Percentiles rank a stretch among this genome's conserved stretches.
phyloP scores from a whole-genome alignment of 2,888 invertebrate species.

The Cephus rjabovi region DNA sequence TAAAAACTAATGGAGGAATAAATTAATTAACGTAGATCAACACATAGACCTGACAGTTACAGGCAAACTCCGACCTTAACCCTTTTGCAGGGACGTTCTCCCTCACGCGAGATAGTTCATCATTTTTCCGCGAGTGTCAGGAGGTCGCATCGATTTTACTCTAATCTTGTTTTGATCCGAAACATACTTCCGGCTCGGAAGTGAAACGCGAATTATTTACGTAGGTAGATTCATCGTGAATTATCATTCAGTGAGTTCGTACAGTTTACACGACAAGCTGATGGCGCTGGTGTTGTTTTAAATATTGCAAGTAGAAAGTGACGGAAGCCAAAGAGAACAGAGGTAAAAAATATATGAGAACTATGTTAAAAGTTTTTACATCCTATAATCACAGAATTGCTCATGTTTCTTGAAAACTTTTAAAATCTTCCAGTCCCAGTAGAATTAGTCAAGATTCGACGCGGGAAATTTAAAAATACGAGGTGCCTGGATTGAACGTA shows the following conservation, averaged over 20 bases:
- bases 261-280: background rate
- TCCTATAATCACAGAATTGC: background rate
- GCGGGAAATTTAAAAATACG: background rate
- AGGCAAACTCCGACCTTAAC: background rate
- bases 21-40: background rate
- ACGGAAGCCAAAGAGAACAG: background rate
- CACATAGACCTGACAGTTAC: background rate
- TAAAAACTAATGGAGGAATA: background rate
- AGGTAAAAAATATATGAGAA: background rate
- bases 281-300: background rate
- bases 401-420: background rate
- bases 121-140: background rate
- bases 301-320: background rate
- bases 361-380: background rate
- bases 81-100: background rate
- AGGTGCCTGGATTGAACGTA: background rate
- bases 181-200: background rate
- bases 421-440: background rate
- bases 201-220: background rate
- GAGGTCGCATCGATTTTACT: background rate
- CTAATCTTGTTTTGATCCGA: background rate
- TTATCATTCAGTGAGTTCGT: background rate
- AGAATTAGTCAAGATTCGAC: background rate
- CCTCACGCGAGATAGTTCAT: background rate
- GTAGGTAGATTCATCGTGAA: background rate